These are phyloP conservation scores for Agriopis marginaria DNA, from an alignment of 2,888 invertebrate genomes.

Conservation along the genomic window DNA sequence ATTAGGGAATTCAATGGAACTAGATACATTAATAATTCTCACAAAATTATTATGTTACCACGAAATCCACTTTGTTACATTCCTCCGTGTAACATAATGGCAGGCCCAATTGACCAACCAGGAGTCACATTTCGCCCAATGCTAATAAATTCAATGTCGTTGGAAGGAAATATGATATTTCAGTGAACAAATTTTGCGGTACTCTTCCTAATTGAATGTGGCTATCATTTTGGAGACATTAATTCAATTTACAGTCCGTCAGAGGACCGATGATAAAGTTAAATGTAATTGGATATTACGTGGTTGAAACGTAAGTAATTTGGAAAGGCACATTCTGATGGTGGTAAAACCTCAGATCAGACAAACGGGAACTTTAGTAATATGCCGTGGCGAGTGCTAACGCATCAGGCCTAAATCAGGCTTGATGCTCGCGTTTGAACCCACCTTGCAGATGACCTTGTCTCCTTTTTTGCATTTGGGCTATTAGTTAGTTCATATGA, in stretches of 20 bases:
- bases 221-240: slow-evolving; percentile 47
- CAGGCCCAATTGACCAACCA: slow-evolving; percentile 58
- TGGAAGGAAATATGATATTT: slow-evolving; percentile 50
- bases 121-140: slow-evolving; percentile 50
- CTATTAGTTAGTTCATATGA: too few relatives aligned
- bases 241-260: slow-evolving; percentile 50
- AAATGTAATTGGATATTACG: slow-evolving; percentile 46
- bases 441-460: too few relatives aligned
- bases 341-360: neutral
- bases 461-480: too few relatives aligned
- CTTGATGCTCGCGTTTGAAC: too few relatives aligned
- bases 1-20: neutral
- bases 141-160: slow-evolving; percentile 48
- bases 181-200: slow-evolving; percentile 48
- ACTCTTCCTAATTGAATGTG: slow-evolving; percentile 56
- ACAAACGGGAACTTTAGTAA: too few relatives aligned
- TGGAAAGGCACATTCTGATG: neutral
- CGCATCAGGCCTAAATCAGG: too few relatives aligned
- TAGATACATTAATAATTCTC: neutral
- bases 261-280: slow-evolving; percentile 41
- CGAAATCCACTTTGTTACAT: slow-evolving; percentile 53
- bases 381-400: too few relatives aligned
- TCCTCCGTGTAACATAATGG: slow-evolving; percentile 52
- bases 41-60: slow-evolving; percentile 38
- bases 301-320: slow-evolving; percentile 20